Conservation (phyloP, 1,140 invertebrate species). For the Anastatus disparis region DNA sequence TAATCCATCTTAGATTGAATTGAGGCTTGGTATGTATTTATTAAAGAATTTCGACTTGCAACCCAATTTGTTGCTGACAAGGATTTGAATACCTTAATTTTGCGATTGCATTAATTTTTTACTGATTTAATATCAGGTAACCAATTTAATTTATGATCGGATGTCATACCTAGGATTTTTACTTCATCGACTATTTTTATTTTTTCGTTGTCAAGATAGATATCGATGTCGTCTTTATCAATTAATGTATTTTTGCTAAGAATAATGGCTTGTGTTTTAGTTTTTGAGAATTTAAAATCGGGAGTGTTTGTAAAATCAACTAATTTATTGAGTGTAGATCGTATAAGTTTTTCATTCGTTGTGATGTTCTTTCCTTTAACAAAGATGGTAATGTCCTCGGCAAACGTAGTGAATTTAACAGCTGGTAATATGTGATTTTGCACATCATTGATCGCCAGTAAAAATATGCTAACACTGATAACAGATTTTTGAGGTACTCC, state of each 20-base stretch:
- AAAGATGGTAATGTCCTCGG: no score
- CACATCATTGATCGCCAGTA: not conserved
- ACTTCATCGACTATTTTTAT: not conserved
- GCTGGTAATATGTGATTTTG: no score
- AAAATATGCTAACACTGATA: not conserved
- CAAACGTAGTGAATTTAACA: not conserved
- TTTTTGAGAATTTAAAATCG: not conserved
- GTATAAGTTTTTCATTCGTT: constrained; percentile 13
- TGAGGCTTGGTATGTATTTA: constrained; percentile 41
- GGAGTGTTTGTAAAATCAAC: not conserved
- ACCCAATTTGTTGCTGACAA: not conserved
- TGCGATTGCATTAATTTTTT: not conserved
- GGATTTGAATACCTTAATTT: not conserved
- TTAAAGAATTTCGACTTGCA: constrained; percentile 12
- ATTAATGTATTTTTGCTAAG: not conserved
- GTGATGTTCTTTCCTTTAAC: not conserved
- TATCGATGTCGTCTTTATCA: not conserved
- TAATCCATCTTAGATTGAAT: constrained; percentile 48
- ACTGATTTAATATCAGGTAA: no score
- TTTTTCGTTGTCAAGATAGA: not conserved
- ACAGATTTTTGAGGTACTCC: not conserved
- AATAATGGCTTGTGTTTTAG: not conserved
- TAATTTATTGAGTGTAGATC: no score
- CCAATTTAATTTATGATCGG: no score
- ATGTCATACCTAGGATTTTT: not conserved